phyloP scores from a whole-genome alignment of 2,113 vertebrate species.

The Boulengeromyrus knoepffleri region DNA sequence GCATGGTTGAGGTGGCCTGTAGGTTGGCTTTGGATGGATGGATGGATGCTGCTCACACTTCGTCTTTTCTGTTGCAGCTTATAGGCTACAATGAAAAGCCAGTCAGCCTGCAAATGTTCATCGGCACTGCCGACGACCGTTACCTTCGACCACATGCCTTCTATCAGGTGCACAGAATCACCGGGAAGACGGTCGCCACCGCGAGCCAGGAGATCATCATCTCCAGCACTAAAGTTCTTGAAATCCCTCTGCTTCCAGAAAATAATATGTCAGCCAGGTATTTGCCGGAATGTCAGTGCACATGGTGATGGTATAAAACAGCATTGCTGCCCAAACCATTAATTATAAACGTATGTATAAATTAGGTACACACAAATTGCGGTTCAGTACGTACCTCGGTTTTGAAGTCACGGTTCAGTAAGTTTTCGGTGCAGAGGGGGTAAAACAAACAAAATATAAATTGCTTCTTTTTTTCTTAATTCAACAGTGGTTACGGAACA shows the following conservation, averaged over 20 bases:
- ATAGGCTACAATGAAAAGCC: constrained; percentile 77
- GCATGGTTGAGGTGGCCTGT: not conserved
- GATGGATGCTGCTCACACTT: not conserved
- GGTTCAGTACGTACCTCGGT: no score
- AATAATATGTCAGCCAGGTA: constrained; percentile 91
- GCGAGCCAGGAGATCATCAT: constrained; percentile 80
- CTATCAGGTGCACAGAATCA: constrained; percentile 94
- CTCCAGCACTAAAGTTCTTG: constrained; percentile 76
- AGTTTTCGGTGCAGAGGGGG: no score
- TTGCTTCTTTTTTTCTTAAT: no score
- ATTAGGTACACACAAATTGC: no score
- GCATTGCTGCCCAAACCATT: constrained; percentile 14
- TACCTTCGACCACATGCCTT: constrained; percentile 84
- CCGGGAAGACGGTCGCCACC: constrained; percentile 89
- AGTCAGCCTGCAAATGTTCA: constrained; percentile 82
- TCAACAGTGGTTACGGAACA: no score
- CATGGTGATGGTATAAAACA: constrained; percentile 2
- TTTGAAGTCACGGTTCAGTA: no score
- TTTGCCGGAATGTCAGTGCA: constrained; percentile 11
- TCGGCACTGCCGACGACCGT: constrained; percentile 89
- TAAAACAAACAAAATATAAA: no score
- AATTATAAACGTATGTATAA: not conserved
- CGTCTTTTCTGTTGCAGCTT: constrained; percentile 58
- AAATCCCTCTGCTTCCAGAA: constrained; percentile 89
- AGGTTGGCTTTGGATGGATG: not conserved